A percentile compares a stretch with the other conserved stretches of the same genome.
Conservation (phyloP, 2,888 invertebrate genomes). For the Bedellia somnulentella region DNA sequence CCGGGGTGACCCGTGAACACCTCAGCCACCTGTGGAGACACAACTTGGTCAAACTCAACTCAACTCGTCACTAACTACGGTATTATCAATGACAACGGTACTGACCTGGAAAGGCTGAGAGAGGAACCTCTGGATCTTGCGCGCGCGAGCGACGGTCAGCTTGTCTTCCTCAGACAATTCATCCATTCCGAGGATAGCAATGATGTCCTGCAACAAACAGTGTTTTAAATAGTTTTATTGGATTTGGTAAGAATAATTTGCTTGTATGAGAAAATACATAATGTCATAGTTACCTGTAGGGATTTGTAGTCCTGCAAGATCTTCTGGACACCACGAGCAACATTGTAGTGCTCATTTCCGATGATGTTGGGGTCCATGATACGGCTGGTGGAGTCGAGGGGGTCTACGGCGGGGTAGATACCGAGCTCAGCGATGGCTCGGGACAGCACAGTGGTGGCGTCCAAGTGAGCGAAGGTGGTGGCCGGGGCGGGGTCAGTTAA, state of each 20-base stretch:
- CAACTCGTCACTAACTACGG: too few species aligned
- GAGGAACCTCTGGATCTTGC: constrained; percentile 93
- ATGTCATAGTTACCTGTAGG: constrained; percentile 42
- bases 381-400: constrained; percentile 91
- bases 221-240: neutral
- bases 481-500: constrained; percentile 96
- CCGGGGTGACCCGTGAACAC: constrained; percentile 93
- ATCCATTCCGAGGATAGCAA: constrained; percentile 93
- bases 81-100: too few species aligned
- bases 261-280: too few species aligned
- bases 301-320: constrained; percentile 84
- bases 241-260: too few species aligned
- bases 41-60: too few species aligned
- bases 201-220: constrained; percentile 68
- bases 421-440: constrained; percentile 92
- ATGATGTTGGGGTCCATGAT: constrained; percentile 94
- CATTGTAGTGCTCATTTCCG: constrained; percentile 85
- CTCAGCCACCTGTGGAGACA: constrained; percentile 70
- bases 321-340: constrained; percentile 91
- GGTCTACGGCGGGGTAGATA: constrained; percentile 94
- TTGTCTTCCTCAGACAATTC: constrained; percentile 96
- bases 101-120: constrained; percentile 83
- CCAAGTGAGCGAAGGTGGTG: constrained; percentile 94
- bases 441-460: constrained; percentile 92
- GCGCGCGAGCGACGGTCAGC: constrained; percentile 87